These are phyloP conservation scores for Automeris io DNA, from an alignment of 2,888 invertebrate species.

Conservation along the genomic window DNA sequence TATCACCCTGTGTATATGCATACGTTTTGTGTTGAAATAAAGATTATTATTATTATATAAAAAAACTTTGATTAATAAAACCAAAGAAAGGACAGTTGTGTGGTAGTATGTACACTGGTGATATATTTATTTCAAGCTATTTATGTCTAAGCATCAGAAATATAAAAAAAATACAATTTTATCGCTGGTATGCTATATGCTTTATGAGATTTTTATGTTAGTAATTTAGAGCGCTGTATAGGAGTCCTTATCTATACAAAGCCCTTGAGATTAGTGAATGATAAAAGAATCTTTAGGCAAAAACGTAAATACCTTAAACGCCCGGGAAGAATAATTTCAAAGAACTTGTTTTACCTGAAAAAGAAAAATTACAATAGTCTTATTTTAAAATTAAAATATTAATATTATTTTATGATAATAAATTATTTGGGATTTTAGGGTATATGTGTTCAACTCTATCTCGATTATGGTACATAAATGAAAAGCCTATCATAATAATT, in stretches of 20 bases:
- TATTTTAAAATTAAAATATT: too few species aligned
- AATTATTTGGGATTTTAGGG: too few species aligned
- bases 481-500: too few species aligned
- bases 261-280: constrained; percentile 8
- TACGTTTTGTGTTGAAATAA: too few species aligned
- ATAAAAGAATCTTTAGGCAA: background rate
- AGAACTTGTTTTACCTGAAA: constrained; percentile 28
- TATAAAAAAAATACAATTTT: constrained; percentile 18
- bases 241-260: constrained; percentile 26
- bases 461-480: too few species aligned
- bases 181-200: constrained; percentile 23
- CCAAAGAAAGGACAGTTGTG: too few species aligned
- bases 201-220: constrained; percentile 20
- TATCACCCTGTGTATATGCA: too few species aligned
- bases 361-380: constrained; percentile 6
- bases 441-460: too few species aligned
- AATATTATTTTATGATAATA: too few species aligned
- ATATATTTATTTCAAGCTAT: background rate
- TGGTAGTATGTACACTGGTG: background rate
- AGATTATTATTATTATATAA: too few species aligned
- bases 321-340: background rate
- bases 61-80: too few species aligned
- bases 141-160: background rate
- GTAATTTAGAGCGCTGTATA: constrained; percentile 24
- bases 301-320: background rate